Conservation (phyloP, 2,888 invertebrate genomes). For the Arenicola marina region DNA sequence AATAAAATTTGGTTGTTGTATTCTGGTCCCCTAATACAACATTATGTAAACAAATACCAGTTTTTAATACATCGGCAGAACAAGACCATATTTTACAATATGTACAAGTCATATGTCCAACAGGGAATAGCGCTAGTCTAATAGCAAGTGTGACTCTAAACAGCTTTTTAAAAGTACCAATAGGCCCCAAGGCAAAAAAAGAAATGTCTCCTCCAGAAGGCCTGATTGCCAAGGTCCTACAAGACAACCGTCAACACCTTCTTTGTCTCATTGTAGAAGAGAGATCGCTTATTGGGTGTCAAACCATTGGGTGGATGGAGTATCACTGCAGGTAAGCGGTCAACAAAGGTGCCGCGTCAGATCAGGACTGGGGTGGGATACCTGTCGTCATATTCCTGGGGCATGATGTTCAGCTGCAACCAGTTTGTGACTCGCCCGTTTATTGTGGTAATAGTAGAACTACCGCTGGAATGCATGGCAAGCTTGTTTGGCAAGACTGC, state of each 20-base stretch:
- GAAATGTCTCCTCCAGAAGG: background rate
- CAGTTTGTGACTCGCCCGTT: constrained; percentile 26
- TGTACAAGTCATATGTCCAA: background rate
- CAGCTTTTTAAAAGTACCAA: constrained; percentile 5
- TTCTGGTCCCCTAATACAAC: too few relatives aligned
- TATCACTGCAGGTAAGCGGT: too few relatives aligned
- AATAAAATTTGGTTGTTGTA: too few relatives aligned
- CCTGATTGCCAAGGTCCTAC: too few relatives aligned
- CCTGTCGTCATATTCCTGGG: too few relatives aligned
- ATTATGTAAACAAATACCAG: too few relatives aligned
- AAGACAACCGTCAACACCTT: background rate
- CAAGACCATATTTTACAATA: too few relatives aligned
- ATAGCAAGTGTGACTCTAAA: background rate
- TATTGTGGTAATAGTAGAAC: constrained; percentile 13
- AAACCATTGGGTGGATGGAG: too few relatives aligned
- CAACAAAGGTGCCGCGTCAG: too few relatives aligned
- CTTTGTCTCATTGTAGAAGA: background rate
- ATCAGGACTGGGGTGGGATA: too few relatives aligned
- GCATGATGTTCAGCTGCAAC: constrained; percentile 23
- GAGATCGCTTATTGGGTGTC: background rate
- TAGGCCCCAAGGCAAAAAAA: background rate
- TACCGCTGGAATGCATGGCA: constrained; percentile 23
- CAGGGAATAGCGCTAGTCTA: background rate
- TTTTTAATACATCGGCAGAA: too few relatives aligned
- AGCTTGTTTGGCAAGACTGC: constrained; percentile 32